Base-by-base conservation (phyloP, 2,888 invertebrate genomes). In the Chrysina gloriosa region DNA sequence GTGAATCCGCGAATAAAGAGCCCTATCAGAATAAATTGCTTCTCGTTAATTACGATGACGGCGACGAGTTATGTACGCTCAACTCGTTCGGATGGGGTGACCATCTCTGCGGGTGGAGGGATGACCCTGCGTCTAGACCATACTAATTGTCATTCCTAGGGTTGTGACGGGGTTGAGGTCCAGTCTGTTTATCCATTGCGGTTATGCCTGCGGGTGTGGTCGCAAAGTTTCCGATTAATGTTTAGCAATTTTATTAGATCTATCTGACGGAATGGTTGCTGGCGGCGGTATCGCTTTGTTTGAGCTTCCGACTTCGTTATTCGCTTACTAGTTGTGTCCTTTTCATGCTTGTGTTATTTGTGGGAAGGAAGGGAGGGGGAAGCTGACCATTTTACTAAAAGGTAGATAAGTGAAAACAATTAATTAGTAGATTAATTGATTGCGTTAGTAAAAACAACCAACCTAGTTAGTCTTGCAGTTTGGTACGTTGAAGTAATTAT, bases 211-310 rank as follows among this genome's bases (percentile, higher is more conserved):
- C 9, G 25, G 25, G 48, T 48, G 48, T 9, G 25, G 25, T 25
- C 23, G 4, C 11, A 48, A 48, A 48, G 25, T 27, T 48, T 48
- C 4, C 25, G 25, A 48, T 48, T 48, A 48, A 48, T 48, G 25
- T 1, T 48, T 11, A 25, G 47, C 47, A 48, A 21, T 23, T 48
- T 48, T 48, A 48, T 25, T 48, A 2, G 48, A n/a, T 27, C 11
- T 23, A 11, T 23, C 19, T 11, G 25, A 48, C 9, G 3, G 4
- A 9, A 36, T 36, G n/a, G 14, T 0, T 25, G 25, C 25, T 21
- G 4, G 25, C n/a, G 25, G 11, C 2, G 48, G 25, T 48, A 25
- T 48, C 11, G 25, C n/a, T 25, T 25, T 25, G 25, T 25, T 48
- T 48, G 25, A 19, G 25, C 11, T 48, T 48, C 25, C 25, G 11